Conservation (phyloP, 2,113 vertebrate species). For the Entosphenus tridentatus region DNA sequence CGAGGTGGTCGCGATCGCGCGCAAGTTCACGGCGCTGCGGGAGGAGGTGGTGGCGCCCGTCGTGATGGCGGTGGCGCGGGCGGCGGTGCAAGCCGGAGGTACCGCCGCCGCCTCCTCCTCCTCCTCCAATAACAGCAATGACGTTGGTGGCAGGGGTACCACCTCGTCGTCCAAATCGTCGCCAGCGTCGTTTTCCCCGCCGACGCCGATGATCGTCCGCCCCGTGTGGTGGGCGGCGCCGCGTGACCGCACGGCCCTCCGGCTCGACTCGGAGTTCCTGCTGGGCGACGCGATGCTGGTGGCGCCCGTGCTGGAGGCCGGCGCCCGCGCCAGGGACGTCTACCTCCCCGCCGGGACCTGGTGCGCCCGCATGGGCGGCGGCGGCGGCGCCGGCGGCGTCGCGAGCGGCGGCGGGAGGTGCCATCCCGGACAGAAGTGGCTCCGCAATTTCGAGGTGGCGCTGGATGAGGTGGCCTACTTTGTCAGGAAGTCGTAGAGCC, state of each 20-base stretch:
- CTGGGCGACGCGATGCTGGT: slow-evolving; percentile 91
- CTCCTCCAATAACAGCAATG: not conserved
- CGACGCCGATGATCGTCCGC: slow-evolving; percentile 58
- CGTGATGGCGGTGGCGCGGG: slow-evolving; percentile 58
- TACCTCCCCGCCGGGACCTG: slow-evolving; percentile 70
- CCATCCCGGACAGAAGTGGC: slow-evolving; percentile 49
- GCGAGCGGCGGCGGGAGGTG: slow-evolving; percentile 26
- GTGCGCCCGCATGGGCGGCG: slow-evolving; percentile 63
- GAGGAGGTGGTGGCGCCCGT: slow-evolving; percentile 63
- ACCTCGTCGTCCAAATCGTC: too few species aligned
- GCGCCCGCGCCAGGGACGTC: slow-evolving; percentile 73
- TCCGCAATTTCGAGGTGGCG: slow-evolving; percentile 65
- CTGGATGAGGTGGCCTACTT: slow-evolving; percentile 84
- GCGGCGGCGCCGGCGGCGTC: too few species aligned
- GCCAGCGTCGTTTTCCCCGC: too few species aligned
- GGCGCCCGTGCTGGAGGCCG: slow-evolving; percentile 66
- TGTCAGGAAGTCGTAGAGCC: slow-evolving; percentile 26
- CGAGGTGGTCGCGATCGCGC: slow-evolving; percentile 66
- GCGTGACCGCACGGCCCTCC: slow-evolving; percentile 44
- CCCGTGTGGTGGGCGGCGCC: slow-evolving; percentile 96
- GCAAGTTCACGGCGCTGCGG: slow-evolving; percentile 53
- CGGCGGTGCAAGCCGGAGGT: slow-evolving; percentile 44
- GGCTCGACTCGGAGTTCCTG: slow-evolving; percentile 78
- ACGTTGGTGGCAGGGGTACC: not conserved
- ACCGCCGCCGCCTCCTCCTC: too few species aligned